These are phyloP conservation scores for Lanius ludovicianus DNA, from an alignment of 2,113 vertebrate species.

Conservation along the genomic window DNA sequence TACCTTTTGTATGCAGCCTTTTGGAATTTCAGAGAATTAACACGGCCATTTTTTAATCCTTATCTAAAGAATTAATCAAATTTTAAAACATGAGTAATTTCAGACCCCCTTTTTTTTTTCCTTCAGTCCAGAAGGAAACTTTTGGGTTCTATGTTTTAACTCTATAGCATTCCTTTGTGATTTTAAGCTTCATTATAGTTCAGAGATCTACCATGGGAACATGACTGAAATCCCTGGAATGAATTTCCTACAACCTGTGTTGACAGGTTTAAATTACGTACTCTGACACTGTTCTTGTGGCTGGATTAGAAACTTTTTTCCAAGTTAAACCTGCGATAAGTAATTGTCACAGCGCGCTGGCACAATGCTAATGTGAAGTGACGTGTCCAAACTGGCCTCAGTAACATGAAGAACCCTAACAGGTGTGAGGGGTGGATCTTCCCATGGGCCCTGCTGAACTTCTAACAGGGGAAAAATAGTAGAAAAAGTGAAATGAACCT, in stretches of 20 bases:
- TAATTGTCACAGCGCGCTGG: slow-evolving; percentile 82
- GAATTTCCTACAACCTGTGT: slow-evolving; percentile 73
- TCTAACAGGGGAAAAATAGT: slow-evolving; percentile 82
- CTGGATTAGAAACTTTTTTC: slow-evolving; percentile 80
- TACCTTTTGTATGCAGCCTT: not conserved
- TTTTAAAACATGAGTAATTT: not conserved
- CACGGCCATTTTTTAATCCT: not conserved
- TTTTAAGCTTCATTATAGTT: slow-evolving; percentile 41
- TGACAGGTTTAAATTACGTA: slow-evolving; percentile 80
- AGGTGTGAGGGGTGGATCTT: slow-evolving; percentile 87
- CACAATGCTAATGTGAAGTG: slow-evolving; percentile 82
- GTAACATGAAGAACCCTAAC: slow-evolving; percentile 84
- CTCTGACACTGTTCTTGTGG: slow-evolving; percentile 81
- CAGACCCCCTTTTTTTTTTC: not conserved
- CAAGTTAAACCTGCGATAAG: slow-evolving; percentile 81
- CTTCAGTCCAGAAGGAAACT: not conserved
- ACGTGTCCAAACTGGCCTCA: slow-evolving; percentile 78
- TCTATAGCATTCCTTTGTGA: slow-evolving; percentile 49
- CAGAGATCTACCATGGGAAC: slow-evolving; percentile 66
- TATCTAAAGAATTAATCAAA: not conserved
- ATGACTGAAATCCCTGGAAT: slow-evolving; percentile 48
- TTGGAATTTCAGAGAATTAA: not conserved
- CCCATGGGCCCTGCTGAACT: slow-evolving; percentile 79
- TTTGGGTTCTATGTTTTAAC: not conserved
- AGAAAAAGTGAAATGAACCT: slow-evolving; percentile 89